These are phyloP conservation scores for Smutsia temminckii DNA, from an alignment of 2,797 vertebrate genomes.

Conservation along the genomic window DNA sequence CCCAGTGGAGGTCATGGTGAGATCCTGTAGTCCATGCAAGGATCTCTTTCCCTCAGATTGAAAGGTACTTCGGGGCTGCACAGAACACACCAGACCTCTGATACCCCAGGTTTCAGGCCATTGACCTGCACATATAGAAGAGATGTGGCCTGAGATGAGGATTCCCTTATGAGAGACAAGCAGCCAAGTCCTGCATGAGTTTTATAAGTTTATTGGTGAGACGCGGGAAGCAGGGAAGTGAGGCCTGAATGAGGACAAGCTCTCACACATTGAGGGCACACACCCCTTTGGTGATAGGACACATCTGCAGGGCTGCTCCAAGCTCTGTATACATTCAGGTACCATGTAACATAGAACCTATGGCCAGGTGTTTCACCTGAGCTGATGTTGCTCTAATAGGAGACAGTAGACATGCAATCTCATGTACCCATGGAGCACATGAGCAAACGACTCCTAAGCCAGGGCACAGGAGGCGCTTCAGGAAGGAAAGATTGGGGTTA, in stretches of 20 bases:
- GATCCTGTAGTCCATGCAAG: background rate
- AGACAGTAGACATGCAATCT: background rate
- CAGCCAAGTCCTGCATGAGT: background rate
- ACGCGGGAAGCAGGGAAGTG: background rate
- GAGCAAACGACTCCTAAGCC: background rate
- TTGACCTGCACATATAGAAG: background rate
- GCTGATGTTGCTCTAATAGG: background rate
- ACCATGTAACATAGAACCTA: background rate
- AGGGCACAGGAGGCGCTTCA: background rate
- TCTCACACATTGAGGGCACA: background rate
- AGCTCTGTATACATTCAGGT: background rate
- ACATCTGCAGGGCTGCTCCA: background rate
- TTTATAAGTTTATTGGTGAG: constrained; percentile 64
- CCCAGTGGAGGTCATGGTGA: background rate
- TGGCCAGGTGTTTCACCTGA: background rate
- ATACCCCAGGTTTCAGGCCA: background rate
- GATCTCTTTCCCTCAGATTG: background rate
- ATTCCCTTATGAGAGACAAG: constrained; percentile 2
- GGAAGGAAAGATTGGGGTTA: background rate
- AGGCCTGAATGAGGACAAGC: background rate
- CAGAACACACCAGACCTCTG: background rate
- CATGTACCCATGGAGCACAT: background rate
- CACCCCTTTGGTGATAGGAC: background rate
- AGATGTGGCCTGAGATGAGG: background rate
- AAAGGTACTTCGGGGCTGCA: background rate